A percentile compares a stretch with the other conserved stretches of the same genome.
Conservation (phyloP, 2,113 vertebrate genomes). For the Aptenodytes patagonicus region DNA sequence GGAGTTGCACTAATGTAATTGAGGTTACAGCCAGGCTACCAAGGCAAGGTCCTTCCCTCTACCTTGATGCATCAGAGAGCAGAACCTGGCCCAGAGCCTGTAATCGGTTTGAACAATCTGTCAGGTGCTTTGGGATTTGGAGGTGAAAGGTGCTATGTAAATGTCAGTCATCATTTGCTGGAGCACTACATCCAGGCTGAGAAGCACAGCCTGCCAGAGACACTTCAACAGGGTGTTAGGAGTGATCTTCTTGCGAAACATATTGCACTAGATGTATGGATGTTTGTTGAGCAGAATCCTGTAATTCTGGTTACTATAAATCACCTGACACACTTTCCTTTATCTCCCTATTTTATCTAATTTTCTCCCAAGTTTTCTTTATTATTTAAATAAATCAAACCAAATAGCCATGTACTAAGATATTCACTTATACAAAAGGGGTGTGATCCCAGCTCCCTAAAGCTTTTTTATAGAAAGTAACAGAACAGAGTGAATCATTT, state of each 20-base stretch:
- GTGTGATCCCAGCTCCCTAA: neutral
- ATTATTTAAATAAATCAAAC: neutral
- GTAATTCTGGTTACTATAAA: neutral
- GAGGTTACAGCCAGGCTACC: neutral
- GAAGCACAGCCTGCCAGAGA: neutral
- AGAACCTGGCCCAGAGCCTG: neutral
- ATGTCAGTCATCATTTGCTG: constrained; percentile 32
- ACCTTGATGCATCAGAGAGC: neutral
- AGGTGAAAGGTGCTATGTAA: constrained; percentile 49
- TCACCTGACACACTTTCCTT: neutral
- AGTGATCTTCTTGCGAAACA: neutral
- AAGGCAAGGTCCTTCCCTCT: neutral
- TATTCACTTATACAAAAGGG: neutral
- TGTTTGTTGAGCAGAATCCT: neutral
- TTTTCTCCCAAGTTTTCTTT: neutral
- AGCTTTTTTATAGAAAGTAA: neutral
- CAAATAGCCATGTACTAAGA: neutral
- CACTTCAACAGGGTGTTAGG: neutral
- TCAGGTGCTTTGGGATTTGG: constrained; percentile 31
- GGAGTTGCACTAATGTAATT: neutral
- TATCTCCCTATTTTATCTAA: neutral
- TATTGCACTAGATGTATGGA: neutral
- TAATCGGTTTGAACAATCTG: constrained; percentile 27
- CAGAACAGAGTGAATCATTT: neutral
- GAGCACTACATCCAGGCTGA: neutral